phyloP scores from a whole-genome alignment of 2,797 vertebrate species.

The Rallus crepitans region DNA sequence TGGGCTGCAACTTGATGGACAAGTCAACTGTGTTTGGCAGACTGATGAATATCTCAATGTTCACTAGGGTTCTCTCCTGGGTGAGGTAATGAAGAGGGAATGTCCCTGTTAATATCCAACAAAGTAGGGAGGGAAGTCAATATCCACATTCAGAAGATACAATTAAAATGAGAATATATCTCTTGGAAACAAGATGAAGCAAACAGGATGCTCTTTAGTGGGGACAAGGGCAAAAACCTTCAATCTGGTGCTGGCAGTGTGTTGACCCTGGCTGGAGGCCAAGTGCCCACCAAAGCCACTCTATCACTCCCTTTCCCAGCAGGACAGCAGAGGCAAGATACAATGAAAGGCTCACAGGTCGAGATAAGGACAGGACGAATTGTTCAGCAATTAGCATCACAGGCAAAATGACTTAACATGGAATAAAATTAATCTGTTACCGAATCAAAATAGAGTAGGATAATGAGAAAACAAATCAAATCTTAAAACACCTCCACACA shows the following conservation, averaged over 20 bases:
- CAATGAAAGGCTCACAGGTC: too few species aligned
- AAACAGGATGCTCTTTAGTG: not conserved
- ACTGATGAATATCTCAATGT: not conserved
- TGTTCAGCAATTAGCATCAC: too few species aligned
- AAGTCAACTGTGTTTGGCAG: not conserved
- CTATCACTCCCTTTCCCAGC: too few species aligned
- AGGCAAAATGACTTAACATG: too few species aligned
- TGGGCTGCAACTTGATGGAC: not conserved
- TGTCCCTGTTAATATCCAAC: not conserved
- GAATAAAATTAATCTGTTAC: too few species aligned
- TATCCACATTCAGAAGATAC: not conserved
- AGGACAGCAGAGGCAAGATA: too few species aligned
- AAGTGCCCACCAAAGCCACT: too few species aligned
- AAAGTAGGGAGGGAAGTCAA: not conserved
- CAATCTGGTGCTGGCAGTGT: not conserved
- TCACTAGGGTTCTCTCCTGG: not conserved
- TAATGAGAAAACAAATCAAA: too few species aligned
- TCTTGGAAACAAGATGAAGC: not conserved
- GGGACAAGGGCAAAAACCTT: not conserved
- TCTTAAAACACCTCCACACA: too few species aligned
- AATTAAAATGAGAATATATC: not conserved
- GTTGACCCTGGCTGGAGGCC: too few species aligned
- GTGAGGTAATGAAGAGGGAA: not conserved
- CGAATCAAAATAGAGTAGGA: too few species aligned
- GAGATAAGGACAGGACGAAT: too few species aligned